Percentiles rank a stretch among this genome's conserved stretches.
Evolutionary conservation across 1,140 invertebrate species (phyloP).

Genomic region (Medauroidea extradentata): DNA sequence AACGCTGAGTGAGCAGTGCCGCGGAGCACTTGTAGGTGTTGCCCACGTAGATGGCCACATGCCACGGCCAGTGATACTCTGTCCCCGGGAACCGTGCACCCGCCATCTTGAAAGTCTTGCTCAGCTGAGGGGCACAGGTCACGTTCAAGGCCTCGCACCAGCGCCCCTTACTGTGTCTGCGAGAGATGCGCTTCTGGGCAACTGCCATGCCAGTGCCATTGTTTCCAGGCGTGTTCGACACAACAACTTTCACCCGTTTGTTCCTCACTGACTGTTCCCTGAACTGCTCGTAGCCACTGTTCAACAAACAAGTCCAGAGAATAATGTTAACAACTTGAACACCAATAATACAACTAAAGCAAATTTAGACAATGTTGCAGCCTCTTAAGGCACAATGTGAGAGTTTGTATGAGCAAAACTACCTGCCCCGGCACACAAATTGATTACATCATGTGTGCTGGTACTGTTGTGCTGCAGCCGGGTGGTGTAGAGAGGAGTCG

Average conservation of each 20-base stretch:
- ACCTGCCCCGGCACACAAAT: too few species aligned
- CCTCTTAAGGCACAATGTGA: too few species aligned
- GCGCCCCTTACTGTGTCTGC: constrained; percentile 32
- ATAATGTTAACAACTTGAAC: too few species aligned
- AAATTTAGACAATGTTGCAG: too few species aligned
- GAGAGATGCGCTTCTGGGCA: constrained; percentile 9
- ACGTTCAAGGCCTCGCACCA: constrained; percentile 37
- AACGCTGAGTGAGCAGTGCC: constrained; percentile 55
- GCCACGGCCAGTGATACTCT: constrained; percentile 52
- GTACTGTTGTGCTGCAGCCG: too few species aligned
- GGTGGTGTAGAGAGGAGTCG: too few species aligned
- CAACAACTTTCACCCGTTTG: constrained; percentile 8
- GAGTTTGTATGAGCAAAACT: too few species aligned
- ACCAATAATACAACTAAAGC: too few species aligned
- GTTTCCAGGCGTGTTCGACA: neutral
- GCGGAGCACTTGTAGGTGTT: constrained; percentile 61
- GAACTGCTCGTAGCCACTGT: constrained; percentile 26
- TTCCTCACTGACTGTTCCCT: constrained; percentile 17
- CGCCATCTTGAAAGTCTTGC: neutral
- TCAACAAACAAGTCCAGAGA: too few species aligned
- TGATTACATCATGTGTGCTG: too few species aligned
- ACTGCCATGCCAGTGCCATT: too few species aligned
- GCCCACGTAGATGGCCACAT: constrained; percentile 60
- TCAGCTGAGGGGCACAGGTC: constrained; percentile 23
- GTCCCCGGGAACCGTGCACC: neutral